Evolutionary conservation across 2,888 invertebrate genomes (phyloP), one percentile per base, ranked within the genome.

Genomic region (Morinoia aosen): DNA sequence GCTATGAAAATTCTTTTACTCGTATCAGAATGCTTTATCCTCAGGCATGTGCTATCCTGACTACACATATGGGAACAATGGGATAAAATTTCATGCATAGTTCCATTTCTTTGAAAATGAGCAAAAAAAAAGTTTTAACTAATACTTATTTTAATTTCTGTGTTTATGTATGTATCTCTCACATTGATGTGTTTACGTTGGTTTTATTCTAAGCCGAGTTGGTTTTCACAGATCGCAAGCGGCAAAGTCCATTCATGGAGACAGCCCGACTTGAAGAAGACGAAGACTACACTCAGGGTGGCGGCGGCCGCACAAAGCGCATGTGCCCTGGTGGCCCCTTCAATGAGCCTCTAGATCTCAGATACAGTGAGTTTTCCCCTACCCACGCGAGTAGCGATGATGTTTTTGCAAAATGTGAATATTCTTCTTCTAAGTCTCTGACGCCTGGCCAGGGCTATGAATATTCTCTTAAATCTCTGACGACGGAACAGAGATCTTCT

Each of bases 201-300:
- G 25, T 76, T 16, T 76, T 25, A 76, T 76, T 76, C 76, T 76
- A 76, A 76, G 25, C 76, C 76, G 25, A 76, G 19, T 39, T 95
- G 10, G 14, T 25, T 58, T 95, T 58, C 64, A 12, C 95, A 95
- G 95, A 61, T 64, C 95, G 95, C 2, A 95, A 95, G 64, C 95
- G 95, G 40, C 95, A 95, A 61, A 95, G 95, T 61, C 95, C 95
- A n/a, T 95, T 61, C n/a, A 58, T 61, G 95, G 95, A 95, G 64
- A 40, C 95, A n/a, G 57, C 95, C n/a, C 14, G 57, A 61, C 57
- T 95, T 61, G 95, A 95, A 14, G 95, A 95, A 64, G 95, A 95
- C 61, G 95, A 95, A 48, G 95, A 95, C 56, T 95, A 95, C 56
- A 40, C 95, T 48, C 64, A 95, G 40, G 95, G 95, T 19, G 95